A percentile compares a stretch with the other conserved stretches of the same genome.
Conservation (phyloP, 2,797 vertebrate genomes). For the Muscicapa comitata region DNA sequence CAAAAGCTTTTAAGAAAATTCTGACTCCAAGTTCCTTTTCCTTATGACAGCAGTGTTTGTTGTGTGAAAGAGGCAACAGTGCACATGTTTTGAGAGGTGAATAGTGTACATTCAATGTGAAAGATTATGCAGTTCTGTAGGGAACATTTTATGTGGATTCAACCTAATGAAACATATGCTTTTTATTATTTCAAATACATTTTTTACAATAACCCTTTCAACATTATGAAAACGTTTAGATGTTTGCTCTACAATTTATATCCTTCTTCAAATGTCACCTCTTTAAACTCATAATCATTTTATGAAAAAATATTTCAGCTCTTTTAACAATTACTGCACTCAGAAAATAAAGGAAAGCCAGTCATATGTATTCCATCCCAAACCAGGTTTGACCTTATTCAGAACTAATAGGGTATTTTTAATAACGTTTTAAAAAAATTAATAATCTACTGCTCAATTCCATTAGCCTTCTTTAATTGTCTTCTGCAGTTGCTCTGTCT, state of each 20-base stretch:
- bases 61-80: neutral
- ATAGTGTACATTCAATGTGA: neutral
- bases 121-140: constrained; percentile 22
- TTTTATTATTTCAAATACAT: constrained; percentile 63
- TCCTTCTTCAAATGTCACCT: constrained; percentile 64
- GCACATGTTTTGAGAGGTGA: constrained; percentile 5
- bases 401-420: constrained; percentile 8
- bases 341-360: constrained; percentile 37
- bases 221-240: constrained; percentile 60
- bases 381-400: constrained; percentile 33
- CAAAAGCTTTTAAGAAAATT: neutral
- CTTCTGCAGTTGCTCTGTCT: neutral
- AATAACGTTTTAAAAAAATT: neutral
- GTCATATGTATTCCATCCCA: neutral
- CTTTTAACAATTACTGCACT: constrained; percentile 37
- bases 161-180: constrained; percentile 67
- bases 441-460: neutral
- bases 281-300: constrained; percentile 68
- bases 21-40: neutral
- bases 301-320: constrained; percentile 66
- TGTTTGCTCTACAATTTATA: constrained; percentile 68
- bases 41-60: neutral
- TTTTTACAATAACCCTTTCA: constrained; percentile 67
- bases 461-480: constrained; percentile 19
- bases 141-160: constrained; percentile 49